These are phyloP conservation scores for Nymphalis urticae DNA, from an alignment of 2,888 invertebrate species.

Conservation along the genomic window DNA sequence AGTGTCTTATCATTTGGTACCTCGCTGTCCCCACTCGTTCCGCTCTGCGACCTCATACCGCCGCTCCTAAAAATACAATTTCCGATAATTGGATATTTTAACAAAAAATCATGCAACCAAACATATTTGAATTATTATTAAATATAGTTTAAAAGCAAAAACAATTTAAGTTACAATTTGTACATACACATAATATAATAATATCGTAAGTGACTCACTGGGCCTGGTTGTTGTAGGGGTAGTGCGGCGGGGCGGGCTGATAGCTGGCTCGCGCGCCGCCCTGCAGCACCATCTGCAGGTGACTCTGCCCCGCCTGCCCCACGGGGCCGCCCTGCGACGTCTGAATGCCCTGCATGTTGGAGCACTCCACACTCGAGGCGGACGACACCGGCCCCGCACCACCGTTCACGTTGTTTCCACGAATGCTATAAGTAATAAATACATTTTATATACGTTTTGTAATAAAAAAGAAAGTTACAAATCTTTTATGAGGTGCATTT, in stretches of 20 bases:
- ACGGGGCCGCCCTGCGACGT: slow-evolving; percentile 33
- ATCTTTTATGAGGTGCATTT: too few relatives aligned
- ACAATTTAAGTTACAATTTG: not conserved
- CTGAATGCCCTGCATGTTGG: slow-evolving; percentile 33
- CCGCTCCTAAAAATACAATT: slow-evolving; percentile 54
- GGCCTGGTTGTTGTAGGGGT: slow-evolving; percentile 52
- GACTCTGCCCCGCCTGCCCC: slow-evolving; percentile 53
- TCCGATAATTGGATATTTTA: not conserved
- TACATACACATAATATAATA: not conserved
- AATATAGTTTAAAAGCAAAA: too few relatives aligned
- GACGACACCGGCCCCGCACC: slow-evolving; percentile 43
- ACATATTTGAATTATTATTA: too few relatives aligned
- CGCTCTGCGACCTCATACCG: slow-evolving; percentile 49
- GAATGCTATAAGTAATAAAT: slow-evolving; percentile 41
- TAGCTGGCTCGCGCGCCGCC: slow-evolving; percentile 61
- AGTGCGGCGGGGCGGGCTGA: slow-evolving; percentile 50
- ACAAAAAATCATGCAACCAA: not conserved
- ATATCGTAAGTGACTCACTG: slow-evolving; percentile 20
- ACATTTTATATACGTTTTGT: too few relatives aligned
- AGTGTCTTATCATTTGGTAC: slow-evolving; percentile 85
- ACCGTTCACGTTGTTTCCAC: slow-evolving; percentile 63
- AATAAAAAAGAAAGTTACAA: too few relatives aligned
- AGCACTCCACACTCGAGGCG: slow-evolving; percentile 37
- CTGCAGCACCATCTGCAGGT: slow-evolving; percentile 77
- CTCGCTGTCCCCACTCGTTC: slow-evolving; percentile 67